Base-by-base conservation (phyloP, 2,113 vertebrate genomes). In the Sander lucioperca region DNA sequence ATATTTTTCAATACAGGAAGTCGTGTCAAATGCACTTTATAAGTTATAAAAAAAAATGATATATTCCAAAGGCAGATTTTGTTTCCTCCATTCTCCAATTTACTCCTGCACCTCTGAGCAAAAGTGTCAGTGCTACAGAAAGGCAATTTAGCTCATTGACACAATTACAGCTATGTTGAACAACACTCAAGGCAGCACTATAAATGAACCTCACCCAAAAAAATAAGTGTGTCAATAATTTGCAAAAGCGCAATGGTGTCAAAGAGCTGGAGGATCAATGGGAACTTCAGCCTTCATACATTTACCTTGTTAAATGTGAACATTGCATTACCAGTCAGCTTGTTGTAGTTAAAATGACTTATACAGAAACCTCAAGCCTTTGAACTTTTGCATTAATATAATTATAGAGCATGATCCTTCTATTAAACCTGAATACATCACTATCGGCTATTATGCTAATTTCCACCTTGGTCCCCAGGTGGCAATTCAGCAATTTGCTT, bases 371-470 rank as follows among this genome's bases (percentile, higher is more conserved):
- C 36, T 57, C 21, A 67, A 67, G 36, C 64, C 54, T 64, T 25
- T 58, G 50, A 43, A 45, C 82, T 84, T 88, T 74, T 74, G 13
- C 39, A 81, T 81, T 68, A 36, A 36, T 74, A 70, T 82, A 81
- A 87, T 82, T 83, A 73, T 25, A 53, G 61, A 7, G 10, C 53
- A 43, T 30, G 48, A 74, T 74, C 25, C 53, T 21, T 48, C 39
- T 75, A 72, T 77, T 75, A 82, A 64, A 70, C 14, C 50, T 8
- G 57, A 77, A 72, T 73, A 59, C 58, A 79, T 73, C 59, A 81
- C 76, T 62, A 67, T 47, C 56, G 59, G 63, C 84, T 76, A 68
- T 87, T 84, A 79, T 87, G 75, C 4, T 83, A 57, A 81, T 86
- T 63, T 62, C 23, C 39, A 48, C 36, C 45, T 3, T 3, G 0